A percentile compares a stretch with the other conserved stretches of the same genome.
phyloP scores from a whole-genome alignment of 2,797 vertebrate species.

The Staurois parvus region DNA sequence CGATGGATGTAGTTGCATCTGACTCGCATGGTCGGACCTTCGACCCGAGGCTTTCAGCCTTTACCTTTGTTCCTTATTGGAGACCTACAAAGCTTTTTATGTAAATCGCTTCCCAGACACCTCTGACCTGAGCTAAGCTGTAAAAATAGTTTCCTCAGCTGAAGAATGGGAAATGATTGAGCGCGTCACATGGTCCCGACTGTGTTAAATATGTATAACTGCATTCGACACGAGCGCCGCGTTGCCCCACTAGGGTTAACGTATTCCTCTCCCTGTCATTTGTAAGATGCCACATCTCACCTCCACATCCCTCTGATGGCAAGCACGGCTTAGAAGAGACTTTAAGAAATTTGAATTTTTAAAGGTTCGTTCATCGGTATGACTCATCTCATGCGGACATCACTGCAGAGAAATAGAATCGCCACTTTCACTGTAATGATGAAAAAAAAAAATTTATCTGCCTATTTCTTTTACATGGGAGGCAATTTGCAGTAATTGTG shows the following conservation, averaged over 20 bases:
- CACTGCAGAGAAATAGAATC: no score
- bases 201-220: conserved; percentile 59
- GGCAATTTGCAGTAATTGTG: no score
- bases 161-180: conserved; percentile 19
- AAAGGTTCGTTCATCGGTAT: conserved; percentile 12
- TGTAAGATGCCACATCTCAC: conserved; percentile 44
- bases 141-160: conserved; percentile 37
- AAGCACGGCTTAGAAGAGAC: neutral
- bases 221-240: conserved; percentile 6
- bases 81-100: conserved; percentile 57
- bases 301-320: conserved; percentile 1
- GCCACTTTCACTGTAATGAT: no score
- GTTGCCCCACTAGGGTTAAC: conserved; percentile 39
- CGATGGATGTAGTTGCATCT: neutral
- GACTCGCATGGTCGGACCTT: conserved; percentile 13
- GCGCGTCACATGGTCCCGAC: conserved; percentile 17
- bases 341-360: conserved; percentile 31
- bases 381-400: neutral
- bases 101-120: conserved; percentile 45
- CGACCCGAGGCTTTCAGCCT: conserved; percentile 31
- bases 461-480: no score
- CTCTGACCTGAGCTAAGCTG: conserved; percentile 45
- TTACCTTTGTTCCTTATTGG: conserved; percentile 30
- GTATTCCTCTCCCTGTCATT: conserved; percentile 49
- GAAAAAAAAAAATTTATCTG: no score